Base-by-base conservation (phyloP, 64 coral and sea anemone genomes). In the Montipora sp. region DNA sequence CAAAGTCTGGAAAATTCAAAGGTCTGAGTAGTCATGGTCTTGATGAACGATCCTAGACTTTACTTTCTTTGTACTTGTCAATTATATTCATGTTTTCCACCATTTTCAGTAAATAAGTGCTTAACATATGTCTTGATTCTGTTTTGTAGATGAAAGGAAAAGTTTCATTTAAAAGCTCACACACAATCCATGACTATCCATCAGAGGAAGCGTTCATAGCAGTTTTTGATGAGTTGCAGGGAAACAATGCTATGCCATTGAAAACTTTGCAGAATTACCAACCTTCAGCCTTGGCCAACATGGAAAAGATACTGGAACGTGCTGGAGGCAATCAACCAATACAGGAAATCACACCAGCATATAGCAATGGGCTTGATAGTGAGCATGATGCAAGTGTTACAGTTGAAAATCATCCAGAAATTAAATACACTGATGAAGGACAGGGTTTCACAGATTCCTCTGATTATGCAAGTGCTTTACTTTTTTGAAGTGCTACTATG, bases 211-310 rank as follows among this genome's bases (percentile, higher is more conserved):
- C 80, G 1, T 66, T 91, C 59, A 77, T 36, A 59, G 13, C 48
- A 13, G 87, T 92, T 73, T 94, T 72, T 66, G 95, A 97, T 7
- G 76, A 94, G 21, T 67, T 88, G 19, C 16, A 77, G 0, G 61
- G 49, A 67, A 89, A 76, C 47, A 88, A 93, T 53, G 66, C 22
- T 49, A 27, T 46, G 16, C 71, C 90, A 44, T 68, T 19, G 14
- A 96, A 96, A 88, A 93, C 95, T 13, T 44, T 97, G 75, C 77
- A 82, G n/a, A 90, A 90, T 59, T 96, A 96, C 65, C 87, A 83
- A 84, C 92, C 95, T 70, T 18, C 77, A 16, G 79, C 45, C 22
- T 48, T 90, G 60, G 77, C 74, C 57, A 94, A 83, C 16, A 80
- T 91, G 58, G 86, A 89, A 60, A 83, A 89, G 71, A 57, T 78